Evolutionary conservation across 2,113 vertebrate species (phyloP), one percentile per base, ranked within the genome.

Genomic region (Odontesthes bonariensis): DNA sequence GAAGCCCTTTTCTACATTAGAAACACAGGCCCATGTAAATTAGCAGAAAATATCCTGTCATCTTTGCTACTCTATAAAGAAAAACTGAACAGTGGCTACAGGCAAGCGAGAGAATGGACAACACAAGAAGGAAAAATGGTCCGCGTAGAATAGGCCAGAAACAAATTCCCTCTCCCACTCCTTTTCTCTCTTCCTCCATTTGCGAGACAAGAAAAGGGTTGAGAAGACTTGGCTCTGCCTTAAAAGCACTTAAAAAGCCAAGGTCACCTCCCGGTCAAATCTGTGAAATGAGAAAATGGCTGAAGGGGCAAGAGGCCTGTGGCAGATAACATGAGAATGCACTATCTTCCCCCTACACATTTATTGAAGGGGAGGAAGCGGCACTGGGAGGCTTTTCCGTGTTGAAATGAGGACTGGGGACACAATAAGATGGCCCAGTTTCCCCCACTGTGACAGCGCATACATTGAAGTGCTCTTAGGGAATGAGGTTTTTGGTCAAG

Each of bases 321-420:
- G 82, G 86, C 86, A 92, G 93, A 93, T 92, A 93, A 93, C 94
- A 93, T 75, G 84, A 92, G 86, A 93, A 92, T 81, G 89, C 93
- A 93, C 90, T 94, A 93, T 94, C 92, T 91, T 72, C 66, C 84
- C 82, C 77, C 65, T 83, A 53, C 91, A 94, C 87, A 88, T 91
- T 92, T 84, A 83, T 78, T 64, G 35, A 56, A 65, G 71, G 51
- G 75, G 61, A 83, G 71, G 80, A 81, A 44, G 75, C 60, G 57
- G 69, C 65, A 32, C 64, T 77, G 81, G 80, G 78, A 83, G 78
- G 75, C 74, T 71, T 83, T 89, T 77, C 69, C 1, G 20, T 69
- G 76, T 60, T 79, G 61, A 81, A 88, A 77, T 68, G 79, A 83
- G 66, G 67, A 62, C 65, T 52, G 81, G 56, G 76, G 69, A 87